These are phyloP conservation scores for Rhabdomys pumilio DNA, from an alignment of 2,797 vertebrate species.

Conservation along the genomic window DNA sequence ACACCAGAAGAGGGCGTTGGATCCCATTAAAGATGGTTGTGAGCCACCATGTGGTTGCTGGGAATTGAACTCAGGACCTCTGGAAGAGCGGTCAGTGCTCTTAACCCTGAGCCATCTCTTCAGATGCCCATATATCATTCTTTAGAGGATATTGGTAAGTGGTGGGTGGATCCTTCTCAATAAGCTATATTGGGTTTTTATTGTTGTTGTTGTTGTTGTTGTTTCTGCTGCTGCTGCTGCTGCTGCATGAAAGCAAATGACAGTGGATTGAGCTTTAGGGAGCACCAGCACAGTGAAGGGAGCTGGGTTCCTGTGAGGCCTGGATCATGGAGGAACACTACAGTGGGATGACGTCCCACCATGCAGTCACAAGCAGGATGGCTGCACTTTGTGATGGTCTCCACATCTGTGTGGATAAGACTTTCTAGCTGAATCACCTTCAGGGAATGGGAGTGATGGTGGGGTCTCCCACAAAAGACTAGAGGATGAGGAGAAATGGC, in stretches of 20 bases:
- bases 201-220: too few relatives aligned
- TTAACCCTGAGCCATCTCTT: too few relatives aligned
- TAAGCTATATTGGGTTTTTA: background rate
- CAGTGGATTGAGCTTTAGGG: background rate
- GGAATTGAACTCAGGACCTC: too few relatives aligned
- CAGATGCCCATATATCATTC: background rate
- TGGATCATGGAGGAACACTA: background rate
- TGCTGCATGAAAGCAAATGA: background rate
- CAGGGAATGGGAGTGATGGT: background rate
- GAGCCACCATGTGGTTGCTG: too few relatives aligned
- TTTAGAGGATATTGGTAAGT: background rate
- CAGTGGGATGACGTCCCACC: background rate
- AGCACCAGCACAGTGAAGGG: background rate
- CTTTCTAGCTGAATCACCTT: background rate
- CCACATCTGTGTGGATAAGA: background rate
- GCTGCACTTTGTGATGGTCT: background rate
- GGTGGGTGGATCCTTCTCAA: background rate
- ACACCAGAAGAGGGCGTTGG: too few relatives aligned
- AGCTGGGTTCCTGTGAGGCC: too few relatives aligned
- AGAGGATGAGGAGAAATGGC: background rate
- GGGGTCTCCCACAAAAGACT: background rate
- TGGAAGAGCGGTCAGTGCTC: too few relatives aligned
- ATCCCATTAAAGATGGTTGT: too few relatives aligned
- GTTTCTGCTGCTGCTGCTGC: background rate
- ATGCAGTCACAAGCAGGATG: background rate